These are phyloP conservation scores for Astropecten irregularis DNA, from an alignment of 53 echinoderm and acorn worm genomes.

Conservation along the genomic window DNA sequence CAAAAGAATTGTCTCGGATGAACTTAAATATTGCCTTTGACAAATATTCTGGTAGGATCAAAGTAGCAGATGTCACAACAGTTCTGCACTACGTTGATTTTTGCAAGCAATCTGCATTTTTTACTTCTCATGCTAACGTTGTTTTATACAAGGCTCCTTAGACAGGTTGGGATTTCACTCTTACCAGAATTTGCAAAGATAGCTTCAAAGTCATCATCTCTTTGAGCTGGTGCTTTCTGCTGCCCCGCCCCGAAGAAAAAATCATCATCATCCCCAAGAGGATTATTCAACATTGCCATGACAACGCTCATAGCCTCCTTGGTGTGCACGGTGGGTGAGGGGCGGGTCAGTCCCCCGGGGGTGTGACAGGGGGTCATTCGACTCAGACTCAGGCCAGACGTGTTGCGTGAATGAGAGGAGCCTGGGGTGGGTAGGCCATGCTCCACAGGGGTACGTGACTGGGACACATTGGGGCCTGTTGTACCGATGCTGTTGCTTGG, in stretches of 20 bases:
- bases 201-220: slow-evolving; percentile 68
- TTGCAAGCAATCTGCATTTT: no score
- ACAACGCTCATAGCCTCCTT: slow-evolving; percentile 83
- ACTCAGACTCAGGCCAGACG: slow-evolving; percentile 37
- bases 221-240: slow-evolving; percentile 3
- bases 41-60: no score
- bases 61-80: no score
- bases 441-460: slow-evolving; percentile 31
- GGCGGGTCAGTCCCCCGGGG: slow-evolving; percentile 71
- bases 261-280: slow-evolving; percentile 62
- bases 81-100: no score
- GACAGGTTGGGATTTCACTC: no score
- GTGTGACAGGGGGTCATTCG: slow-evolving; percentile 68
- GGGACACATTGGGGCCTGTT: neutral
- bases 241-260: slow-evolving; percentile 19
- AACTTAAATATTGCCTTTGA: no score
- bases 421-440: neutral
- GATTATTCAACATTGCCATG: slow-evolving; percentile 85
- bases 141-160: no score
- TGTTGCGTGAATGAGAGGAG: slow-evolving; percentile 42
- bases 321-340: slow-evolving; percentile 95
- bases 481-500: no score
- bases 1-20: no score
- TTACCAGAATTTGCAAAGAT: slow-evolving; percentile 63
- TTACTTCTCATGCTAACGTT: no score